Conservation (phyloP, 2,888 invertebrate genomes). For the Ormia ochracea region DNA sequence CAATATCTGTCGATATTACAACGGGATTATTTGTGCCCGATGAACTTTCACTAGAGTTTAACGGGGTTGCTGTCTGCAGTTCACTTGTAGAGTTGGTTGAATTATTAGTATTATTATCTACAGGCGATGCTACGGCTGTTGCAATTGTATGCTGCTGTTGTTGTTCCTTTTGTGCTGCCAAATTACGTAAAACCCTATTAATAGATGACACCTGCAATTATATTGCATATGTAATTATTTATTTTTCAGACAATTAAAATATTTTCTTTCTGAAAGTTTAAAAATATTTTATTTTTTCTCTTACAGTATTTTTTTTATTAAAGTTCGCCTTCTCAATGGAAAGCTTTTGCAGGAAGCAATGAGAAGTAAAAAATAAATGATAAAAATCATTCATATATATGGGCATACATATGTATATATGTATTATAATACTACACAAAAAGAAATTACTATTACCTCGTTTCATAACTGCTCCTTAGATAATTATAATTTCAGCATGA, state of each 20-base stretch:
- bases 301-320: background rate
- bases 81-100: constrained; percentile 57
- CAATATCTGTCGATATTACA: constrained; percentile 48
- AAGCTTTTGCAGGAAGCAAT: too few relatives aligned
- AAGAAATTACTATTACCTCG: too few relatives aligned
- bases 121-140: constrained; percentile 16
- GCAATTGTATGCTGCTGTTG: constrained; percentile 69
- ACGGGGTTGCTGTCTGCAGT: constrained; percentile 70
- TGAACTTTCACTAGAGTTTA: constrained; percentile 72
- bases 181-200: constrained; percentile 96
- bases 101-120: constrained; percentile 37
- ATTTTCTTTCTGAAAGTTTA: too few relatives aligned
- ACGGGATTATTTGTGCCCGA: constrained; percentile 42
- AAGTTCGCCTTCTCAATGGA: too few relatives aligned
- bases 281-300: too few relatives aligned
- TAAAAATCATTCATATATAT: too few relatives aligned
- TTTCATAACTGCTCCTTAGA: too few relatives aligned
- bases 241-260: too few relatives aligned
- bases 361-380: too few relatives aligned
- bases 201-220: constrained; percentile 79
- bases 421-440: background rate
- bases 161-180: constrained; percentile 93
- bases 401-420: background rate
- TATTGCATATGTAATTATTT: too few relatives aligned
- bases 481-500: too few relatives aligned